Conservation (phyloP, 2,797 vertebrate species). For the Emys orbicularis region DNA sequence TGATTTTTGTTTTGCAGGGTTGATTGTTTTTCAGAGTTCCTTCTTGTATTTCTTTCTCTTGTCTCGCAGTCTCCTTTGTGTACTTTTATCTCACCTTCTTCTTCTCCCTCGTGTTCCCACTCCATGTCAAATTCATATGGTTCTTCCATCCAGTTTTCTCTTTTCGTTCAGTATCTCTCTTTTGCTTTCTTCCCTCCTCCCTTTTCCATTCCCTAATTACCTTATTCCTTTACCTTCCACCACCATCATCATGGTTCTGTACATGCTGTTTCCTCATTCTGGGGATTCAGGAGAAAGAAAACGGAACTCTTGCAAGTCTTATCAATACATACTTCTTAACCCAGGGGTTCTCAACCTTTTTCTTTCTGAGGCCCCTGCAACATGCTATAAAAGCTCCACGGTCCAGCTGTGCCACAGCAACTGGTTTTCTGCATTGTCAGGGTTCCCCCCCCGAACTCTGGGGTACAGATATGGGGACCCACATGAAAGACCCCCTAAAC, state of each 20-base stretch:
- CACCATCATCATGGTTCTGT: neutral
- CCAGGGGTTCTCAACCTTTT: too few species aligned
- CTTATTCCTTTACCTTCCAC: neutral
- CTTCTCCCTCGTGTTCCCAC: neutral
- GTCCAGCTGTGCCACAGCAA: too few species aligned
- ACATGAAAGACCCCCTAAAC: too few species aligned
- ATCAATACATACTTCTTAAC: neutral
- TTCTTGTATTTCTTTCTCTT: neutral
- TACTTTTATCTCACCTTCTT: neutral
- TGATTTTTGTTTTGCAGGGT: neutral
- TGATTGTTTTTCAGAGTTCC: neutral
- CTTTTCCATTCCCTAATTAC: neutral
- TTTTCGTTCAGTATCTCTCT: neutral
- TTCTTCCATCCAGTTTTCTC: neutral
- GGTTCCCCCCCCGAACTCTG: too few species aligned
- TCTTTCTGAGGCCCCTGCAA: too few species aligned
- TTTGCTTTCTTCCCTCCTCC: too few species aligned
- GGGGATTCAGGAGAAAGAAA: neutral
- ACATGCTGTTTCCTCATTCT: neutral
- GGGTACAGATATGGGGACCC: too few species aligned
- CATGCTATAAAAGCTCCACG: too few species aligned
- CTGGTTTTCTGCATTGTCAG: too few species aligned
- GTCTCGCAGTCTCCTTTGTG: neutral
- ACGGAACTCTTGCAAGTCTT: neutral
- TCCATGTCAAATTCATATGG: neutral